These are phyloP conservation scores for Dolomedes plantarius DNA, from an alignment of 2,888 invertebrate genomes.

Conservation along the genomic window DNA sequence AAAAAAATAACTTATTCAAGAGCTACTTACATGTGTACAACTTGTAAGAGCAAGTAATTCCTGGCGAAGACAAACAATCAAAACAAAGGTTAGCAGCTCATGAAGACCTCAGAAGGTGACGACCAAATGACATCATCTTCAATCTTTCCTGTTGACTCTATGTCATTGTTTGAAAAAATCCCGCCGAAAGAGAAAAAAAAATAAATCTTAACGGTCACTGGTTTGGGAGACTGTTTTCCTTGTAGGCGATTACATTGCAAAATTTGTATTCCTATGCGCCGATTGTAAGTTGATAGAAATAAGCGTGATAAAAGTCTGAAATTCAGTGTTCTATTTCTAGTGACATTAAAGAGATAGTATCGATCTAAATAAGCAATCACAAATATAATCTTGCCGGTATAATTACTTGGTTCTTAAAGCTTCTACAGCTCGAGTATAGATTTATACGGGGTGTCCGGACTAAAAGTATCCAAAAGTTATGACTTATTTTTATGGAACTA, in stretches of 20 bases:
- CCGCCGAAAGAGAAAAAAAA: conserved; percentile 29
- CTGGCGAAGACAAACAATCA: conserved; percentile 7
- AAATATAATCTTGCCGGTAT: too few relatives aligned
- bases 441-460: too few relatives aligned
- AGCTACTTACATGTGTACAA: neutral
- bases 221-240: conserved; percentile 45
- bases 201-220: conserved; percentile 68
- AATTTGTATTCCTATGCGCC: neutral
- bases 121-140: conserved; percentile 61
- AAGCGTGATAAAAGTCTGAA: too few relatives aligned
- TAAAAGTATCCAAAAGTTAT: too few relatives aligned
- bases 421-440: too few relatives aligned
- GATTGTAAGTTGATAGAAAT: neutral
- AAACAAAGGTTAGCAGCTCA: conserved; percentile 19
- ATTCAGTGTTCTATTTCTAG: too few relatives aligned
- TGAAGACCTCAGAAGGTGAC: conserved; percentile 31
- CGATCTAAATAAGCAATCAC: too few relatives aligned
- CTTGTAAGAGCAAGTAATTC: neutral
- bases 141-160: conserved; percentile 51
- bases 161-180: conserved; percentile 63
- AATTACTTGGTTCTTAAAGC: too few relatives aligned
- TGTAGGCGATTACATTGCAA: neutral
- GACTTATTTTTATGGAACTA: too few relatives aligned
- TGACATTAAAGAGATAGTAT: too few relatives aligned
- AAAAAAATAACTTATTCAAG: too few relatives aligned